Base-by-base conservation (phyloP, 2,888 invertebrate species). In the Trileptium ribeirensis region DNA sequence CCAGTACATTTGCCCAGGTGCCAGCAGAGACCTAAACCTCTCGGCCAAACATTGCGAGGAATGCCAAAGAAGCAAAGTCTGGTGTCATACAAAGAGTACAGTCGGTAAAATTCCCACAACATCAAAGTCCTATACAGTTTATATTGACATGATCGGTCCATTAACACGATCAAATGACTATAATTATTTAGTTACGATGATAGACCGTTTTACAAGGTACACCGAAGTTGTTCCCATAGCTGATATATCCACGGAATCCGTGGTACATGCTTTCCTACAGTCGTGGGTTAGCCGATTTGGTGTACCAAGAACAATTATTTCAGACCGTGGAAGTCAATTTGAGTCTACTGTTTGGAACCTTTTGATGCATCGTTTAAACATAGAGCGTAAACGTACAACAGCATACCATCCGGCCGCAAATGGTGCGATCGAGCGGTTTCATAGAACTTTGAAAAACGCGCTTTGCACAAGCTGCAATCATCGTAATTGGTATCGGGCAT, bases 1-100 rank as follows among this genome's bases (percentile, higher is more conserved):
- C n/a, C n/a, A n/a, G n/a, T n/a, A n/a, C n/a, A n/a, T n/a, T 38
- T 75, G 77, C 33, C 77, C 77, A 38, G 77, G 77, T 24, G 37
- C 36, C 29, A n/a, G 39, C n/a, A 34, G 37, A 38, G 77, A 75
- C 36, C n/a, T 36, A 24, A 75, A 38, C 2, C 39, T 36, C 15
- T 75, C 33, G n/a, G n/a, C n/a, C n/a, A n/a, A n/a, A n/a, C n/a
- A n/a, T n/a, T n/a, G n/a, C n/a, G n/a, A n/a, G n/a, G 77, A 39
- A 8, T 75, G 77, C 37, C 77, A 75, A 75, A 39, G 29, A 38
- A 8, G 38, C 8, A 75, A 75, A 38, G 36, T 75, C 2, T 38
- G n/a, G n/a, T 8, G 38, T n/a, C 77, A 75, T 38, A 75, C 77
- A 34, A 75, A 75, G 77, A 37, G 3, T 34, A 29, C 77, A 15